Percentiles rank a stretch among this genome's conserved stretches.
Conservation (phyloP, 2,888 invertebrate genomes). For the Chloromyia formosa region DNA sequence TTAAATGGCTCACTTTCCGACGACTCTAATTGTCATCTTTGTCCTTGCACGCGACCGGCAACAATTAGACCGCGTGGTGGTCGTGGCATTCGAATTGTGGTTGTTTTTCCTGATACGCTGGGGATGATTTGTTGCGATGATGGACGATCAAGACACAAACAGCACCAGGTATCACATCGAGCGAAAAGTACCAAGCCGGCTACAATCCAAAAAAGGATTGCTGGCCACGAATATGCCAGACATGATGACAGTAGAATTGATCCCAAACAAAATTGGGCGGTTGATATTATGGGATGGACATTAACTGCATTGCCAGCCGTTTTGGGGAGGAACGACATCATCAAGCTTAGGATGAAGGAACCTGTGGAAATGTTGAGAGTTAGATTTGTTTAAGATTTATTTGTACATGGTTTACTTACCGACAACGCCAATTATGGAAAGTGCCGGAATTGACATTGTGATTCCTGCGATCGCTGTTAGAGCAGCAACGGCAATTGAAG, state of each 20-base stretch:
- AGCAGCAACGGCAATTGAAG: conserved; percentile 58
- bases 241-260: conserved; percentile 58
- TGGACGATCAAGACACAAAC: conserved; percentile 60
- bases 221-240: conserved; percentile 62
- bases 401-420: conserved; percentile 50
- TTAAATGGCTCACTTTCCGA: conserved; percentile 61
- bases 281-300: conserved; percentile 60
- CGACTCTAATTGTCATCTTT: conserved; percentile 64
- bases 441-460: conserved; percentile 56
- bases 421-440: conserved; percentile 57
- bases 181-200: conserved; percentile 59
- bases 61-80: conserved; percentile 59
- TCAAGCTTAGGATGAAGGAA: conserved; percentile 59
- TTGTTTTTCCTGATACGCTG: conserved; percentile 60
- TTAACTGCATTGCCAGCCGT: conserved; percentile 60
- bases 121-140: conserved; percentile 59
- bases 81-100: conserved; percentile 59
- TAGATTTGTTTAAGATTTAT: not conserved
- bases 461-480: conserved; percentile 58
- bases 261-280: conserved; percentile 57
- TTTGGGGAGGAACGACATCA: conserved; percentile 63
- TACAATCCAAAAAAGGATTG: conserved; percentile 60
- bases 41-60: conserved; percentile 54
- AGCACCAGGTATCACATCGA: conserved; percentile 62
- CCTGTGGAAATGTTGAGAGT: conserved; percentile 52